A percentile compares a stretch with the other conserved stretches of the same genome.
These are phyloP conservation scores for Zoroaster sp. DNA, from an alignment of 53 echinoderm and acorn worm species.

Conservation along the genomic window DNA sequence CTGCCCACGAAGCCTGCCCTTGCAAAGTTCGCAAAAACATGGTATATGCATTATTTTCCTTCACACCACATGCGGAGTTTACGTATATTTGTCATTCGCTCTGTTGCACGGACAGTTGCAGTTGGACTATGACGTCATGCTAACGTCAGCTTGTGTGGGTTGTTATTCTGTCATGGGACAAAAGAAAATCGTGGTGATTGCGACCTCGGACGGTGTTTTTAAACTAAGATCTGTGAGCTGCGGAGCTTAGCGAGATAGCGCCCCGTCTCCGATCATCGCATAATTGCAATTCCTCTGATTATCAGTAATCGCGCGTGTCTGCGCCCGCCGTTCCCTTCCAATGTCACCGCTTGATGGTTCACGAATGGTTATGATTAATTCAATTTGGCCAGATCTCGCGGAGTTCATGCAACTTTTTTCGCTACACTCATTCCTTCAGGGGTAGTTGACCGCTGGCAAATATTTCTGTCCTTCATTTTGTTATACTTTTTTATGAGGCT, in stretches of 20 bases:
- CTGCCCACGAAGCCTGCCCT: neutral
- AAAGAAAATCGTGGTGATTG: no score
- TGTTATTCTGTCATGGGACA: no score
- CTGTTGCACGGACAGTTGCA: no score
- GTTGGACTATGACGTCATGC: no score
- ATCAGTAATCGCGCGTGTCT: conserved; percentile 33
- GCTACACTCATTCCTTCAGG: neutral
- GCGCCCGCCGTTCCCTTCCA: neutral
- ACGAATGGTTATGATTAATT: conserved; percentile 45
- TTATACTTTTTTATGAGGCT: neutral
- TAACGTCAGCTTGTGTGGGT: no score
- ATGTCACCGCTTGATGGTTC: neutral
- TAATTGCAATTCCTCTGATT: conserved; percentile 43
- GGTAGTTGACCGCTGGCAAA: conserved; percentile 30
- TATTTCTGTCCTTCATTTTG: neutral
- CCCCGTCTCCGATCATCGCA: neutral
- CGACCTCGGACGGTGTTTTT: no score
- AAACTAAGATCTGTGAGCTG: neutral
- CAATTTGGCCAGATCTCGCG: conserved; percentile 20
- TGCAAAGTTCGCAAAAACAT: no score
- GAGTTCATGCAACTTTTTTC: neutral
- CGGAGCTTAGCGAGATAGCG: no score
- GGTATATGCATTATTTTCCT: no score
- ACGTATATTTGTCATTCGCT: no score
- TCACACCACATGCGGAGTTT: no score